Base-by-base conservation (phyloP, 2,888 invertebrate species). In the Phaedon cochleariae region DNA sequence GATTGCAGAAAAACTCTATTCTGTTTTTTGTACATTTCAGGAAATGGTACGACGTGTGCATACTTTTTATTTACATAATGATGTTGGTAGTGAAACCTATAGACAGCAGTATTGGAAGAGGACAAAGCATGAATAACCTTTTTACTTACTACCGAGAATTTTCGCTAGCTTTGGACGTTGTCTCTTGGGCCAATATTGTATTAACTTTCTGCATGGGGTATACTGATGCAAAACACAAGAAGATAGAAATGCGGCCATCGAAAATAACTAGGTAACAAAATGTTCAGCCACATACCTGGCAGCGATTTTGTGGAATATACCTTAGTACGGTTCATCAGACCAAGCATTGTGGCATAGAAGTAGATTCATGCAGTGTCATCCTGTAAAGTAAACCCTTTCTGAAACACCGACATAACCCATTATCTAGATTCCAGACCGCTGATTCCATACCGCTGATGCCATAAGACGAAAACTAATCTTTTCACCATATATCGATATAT, bases 161-260 rank as follows among this genome's bases (percentile, higher is more conserved):
- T 22, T 37, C 62, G 3, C 12, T 62, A 15, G 12, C 12, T n/a
- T 10, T 62, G 3, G 68, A 68, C 18, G 10, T 65, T 6, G 15
- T 68, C 2, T 46, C 51, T 6, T 54, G 52, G 55, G 46, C 41
- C 0, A 59, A 65, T 46, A 65, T 65, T 18, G 9, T 26, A 3
- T 46, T 52, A 18, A 29, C 17, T 12, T 68, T 68, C 45, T 22
- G 59, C 2, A 59, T 59, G 20, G 68, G 68, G 5, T 64, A 59
- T n/a, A 34, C 26, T 17, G 22, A 52, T 31, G 1, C n/a, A 20
- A 57, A 20, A 12, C 21, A 17, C 1, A 59, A 52, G 29, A n/a
- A 6, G 10, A 29, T 68, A 9, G 68, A 59, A 10, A 45, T 68
- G 22, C 12, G 34, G 10, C 68, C 65, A 1, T 48, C 9, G 3